phyloP scores from a whole-genome alignment of 2,888 invertebrate species.

The Euplexia lucipara region DNA sequence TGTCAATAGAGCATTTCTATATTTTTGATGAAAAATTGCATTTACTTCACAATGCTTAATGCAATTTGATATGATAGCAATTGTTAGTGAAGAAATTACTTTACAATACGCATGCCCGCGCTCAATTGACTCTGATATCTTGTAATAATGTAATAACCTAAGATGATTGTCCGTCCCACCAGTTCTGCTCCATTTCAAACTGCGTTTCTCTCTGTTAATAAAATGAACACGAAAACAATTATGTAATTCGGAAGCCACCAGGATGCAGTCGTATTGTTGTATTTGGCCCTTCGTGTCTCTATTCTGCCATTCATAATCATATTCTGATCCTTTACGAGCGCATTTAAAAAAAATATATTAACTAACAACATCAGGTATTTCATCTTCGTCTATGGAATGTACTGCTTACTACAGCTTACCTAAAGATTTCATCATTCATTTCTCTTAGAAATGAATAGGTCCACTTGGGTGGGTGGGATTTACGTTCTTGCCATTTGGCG shows the following conservation, averaged over 20 bases:
- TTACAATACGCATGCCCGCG: slow-evolving; percentile 36
- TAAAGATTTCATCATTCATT: background rate
- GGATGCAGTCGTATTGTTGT: slow-evolving; percentile 1
- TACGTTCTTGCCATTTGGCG: too few species aligned
- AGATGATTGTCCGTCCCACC: slow-evolving; percentile 26
- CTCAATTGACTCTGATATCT: slow-evolving; percentile 44
- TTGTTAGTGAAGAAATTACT: slow-evolving; percentile 23
- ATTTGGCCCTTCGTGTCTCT: background rate
- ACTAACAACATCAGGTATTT: background rate
- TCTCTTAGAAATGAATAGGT: too few species aligned
- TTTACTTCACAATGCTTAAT: background rate
- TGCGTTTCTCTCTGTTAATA: background rate
- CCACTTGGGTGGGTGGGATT: too few species aligned
- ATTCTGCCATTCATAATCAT: background rate
- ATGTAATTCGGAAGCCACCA: background rate
- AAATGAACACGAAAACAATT: background rate
- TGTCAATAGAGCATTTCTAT: background rate
- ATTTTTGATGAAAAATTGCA: background rate
- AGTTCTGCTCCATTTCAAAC: slow-evolving; percentile 18
- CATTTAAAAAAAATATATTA: too few species aligned
- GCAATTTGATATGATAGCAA: slow-evolving; percentile 22
- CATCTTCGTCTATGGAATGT: background rate
- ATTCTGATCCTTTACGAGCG: background rate
- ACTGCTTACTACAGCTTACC: background rate
- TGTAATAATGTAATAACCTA: slow-evolving; percentile 11